Evolutionary conservation across 2,797 vertebrate species (phyloP).

Genomic region (Acanthornis magna): DNA sequence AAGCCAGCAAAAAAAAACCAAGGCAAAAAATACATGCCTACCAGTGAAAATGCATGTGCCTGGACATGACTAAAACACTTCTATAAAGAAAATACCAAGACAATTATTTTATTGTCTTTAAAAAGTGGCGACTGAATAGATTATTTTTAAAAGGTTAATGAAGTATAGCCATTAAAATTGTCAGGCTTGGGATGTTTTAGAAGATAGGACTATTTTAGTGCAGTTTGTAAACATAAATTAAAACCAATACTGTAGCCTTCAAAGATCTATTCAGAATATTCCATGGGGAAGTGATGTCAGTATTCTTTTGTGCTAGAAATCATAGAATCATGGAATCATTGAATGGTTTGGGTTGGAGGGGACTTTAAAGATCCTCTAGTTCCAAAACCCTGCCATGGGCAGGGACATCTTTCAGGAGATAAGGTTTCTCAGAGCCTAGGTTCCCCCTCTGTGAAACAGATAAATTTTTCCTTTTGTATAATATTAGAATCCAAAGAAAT

Average conservation of each 20-base stretch:
- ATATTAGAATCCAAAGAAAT: neutral
- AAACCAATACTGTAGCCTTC: neutral
- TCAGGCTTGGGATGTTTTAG: neutral
- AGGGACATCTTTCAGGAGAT: fast-evolving
- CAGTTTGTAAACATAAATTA: neutral
- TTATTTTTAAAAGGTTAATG: neutral
- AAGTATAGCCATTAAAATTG: neutral
- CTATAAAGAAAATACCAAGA: neutral
- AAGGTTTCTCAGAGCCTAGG: neutral
- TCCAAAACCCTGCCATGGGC: neutral
- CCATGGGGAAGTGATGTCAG: neutral
- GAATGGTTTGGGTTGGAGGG: neutral
- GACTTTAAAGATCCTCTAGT: neutral
- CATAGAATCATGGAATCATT: neutral
- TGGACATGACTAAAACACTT: neutral
- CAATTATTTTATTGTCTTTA: neutral
- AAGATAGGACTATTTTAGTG: neutral
- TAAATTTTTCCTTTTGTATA: neutral
- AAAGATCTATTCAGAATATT: neutral
- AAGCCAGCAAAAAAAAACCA: neutral
- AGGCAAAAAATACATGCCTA: neutral
- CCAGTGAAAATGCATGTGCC: neutral
- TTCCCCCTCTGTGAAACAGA: neutral
- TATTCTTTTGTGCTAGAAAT: neutral
- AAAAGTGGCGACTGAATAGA: neutral